These are phyloP conservation scores for Diarsia dahlii DNA, from an alignment of 2,888 invertebrate genomes.

Conservation along the genomic window DNA sequence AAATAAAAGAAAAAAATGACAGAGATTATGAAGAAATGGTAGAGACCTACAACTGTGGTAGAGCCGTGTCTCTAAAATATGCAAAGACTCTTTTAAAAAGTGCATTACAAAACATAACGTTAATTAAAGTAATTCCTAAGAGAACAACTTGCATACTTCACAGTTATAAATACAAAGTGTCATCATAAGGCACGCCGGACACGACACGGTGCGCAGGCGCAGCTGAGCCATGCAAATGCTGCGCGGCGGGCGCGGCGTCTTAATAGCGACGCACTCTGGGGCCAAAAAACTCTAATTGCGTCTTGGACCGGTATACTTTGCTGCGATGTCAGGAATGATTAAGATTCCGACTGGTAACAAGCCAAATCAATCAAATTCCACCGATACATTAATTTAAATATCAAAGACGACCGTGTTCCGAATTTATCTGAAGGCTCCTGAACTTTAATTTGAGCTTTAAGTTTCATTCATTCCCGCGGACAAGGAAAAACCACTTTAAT, in stretches of 20 bases:
- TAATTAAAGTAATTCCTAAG: constrained; percentile 46
- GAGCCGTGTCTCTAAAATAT: constrained; percentile 1
- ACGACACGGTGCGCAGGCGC: constrained; percentile 56
- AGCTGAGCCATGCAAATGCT: constrained; percentile 73
- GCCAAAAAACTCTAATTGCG: constrained; percentile 71
- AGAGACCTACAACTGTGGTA: background rate
- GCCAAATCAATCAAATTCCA: constrained; percentile 72
- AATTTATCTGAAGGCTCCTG: constrained; percentile 39
- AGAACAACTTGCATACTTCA: constrained; percentile 58
- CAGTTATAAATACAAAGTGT: constrained; percentile 69
- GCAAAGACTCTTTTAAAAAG: constrained; percentile 7
- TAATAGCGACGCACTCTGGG: constrained; percentile 68
- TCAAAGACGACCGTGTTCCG: constrained; percentile 59
- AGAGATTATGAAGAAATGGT: background rate
- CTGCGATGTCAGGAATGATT: constrained; percentile 68
- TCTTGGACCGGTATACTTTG: constrained; percentile 67
- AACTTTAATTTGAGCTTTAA: constrained; percentile 46
- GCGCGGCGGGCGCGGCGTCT: constrained; percentile 55
- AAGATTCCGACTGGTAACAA: constrained; percentile 62
- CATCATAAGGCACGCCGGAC: constrained; percentile 66
- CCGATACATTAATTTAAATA: constrained; percentile 66
- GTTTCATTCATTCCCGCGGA: background rate
- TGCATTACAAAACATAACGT: constrained; percentile 31
- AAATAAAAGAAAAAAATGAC: background rate
- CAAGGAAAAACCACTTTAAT: background rate